Evolutionary conservation across 2,888 invertebrate species (phyloP).

Genomic region (Octonoba sinensis): DNA sequence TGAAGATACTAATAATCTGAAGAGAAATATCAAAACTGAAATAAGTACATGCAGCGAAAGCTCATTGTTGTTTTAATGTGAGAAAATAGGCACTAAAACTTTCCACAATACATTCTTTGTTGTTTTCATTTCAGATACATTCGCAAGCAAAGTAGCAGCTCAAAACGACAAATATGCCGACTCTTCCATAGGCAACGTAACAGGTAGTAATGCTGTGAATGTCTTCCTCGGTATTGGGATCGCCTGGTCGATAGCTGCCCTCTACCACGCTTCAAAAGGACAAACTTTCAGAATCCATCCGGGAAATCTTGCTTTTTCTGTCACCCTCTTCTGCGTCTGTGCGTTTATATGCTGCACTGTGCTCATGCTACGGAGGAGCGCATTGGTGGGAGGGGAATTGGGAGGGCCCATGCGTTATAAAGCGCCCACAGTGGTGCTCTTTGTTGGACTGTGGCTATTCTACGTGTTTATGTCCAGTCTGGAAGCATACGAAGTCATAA

Average conservation of each 20-base stretch:
- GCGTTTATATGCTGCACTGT: slow-evolving; percentile 86
- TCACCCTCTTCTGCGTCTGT: slow-evolving; percentile 93
- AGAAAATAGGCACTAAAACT: too few species aligned
- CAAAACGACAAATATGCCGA: slow-evolving; percentile 98
- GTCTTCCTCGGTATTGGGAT: slow-evolving; percentile 99
- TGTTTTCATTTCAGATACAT: slow-evolving; percentile 82
- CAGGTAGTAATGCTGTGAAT: slow-evolving; percentile 99
- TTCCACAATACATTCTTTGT: neutral
- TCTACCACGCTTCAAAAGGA: slow-evolving; percentile 78
- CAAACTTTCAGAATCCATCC: slow-evolving; percentile 69
- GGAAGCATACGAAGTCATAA: slow-evolving; percentile 91
- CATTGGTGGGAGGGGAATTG: slow-evolving; percentile 85
- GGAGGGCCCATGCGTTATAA: slow-evolving; percentile 88
- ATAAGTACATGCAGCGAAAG: too few species aligned
- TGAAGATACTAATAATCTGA: too few species aligned
- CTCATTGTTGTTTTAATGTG: too few species aligned
- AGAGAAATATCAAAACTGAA: too few species aligned
- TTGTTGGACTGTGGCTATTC: slow-evolving; percentile 89
- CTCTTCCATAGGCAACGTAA: slow-evolving; percentile 95
- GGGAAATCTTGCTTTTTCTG: slow-evolving; percentile 93
- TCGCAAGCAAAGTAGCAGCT: slow-evolving; percentile 99
- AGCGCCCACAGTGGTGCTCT: slow-evolving; percentile 81
- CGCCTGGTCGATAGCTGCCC: slow-evolving; percentile 97
- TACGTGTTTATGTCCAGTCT: slow-evolving; percentile 93
- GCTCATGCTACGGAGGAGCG: slow-evolving; percentile 83